Percentiles rank a stretch among this genome's conserved stretches.
phyloP scores from a whole-genome alignment of 2,797 vertebrate species.

The Ctenopoma multispine region DNA sequence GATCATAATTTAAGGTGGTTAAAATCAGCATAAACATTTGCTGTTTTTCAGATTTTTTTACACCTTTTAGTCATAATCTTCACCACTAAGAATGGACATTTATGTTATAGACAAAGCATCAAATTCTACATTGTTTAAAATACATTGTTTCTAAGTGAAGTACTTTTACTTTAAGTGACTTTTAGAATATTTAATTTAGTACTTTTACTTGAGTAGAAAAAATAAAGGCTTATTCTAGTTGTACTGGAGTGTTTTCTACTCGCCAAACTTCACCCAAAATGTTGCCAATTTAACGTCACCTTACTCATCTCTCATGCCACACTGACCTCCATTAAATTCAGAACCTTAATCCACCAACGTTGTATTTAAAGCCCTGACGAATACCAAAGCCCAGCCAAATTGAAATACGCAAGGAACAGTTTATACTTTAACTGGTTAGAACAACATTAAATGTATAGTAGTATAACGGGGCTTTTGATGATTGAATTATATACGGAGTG shows the following conservation, averaged over 20 bases:
- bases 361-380: fast-evolving
- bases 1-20: no score
- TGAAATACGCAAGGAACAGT: fast-evolving
- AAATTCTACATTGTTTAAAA: no score
- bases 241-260: not conserved
- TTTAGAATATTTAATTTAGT: no score
- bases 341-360: not conserved
- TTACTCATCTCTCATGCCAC: not conserved
- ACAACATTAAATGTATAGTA: not conserved
- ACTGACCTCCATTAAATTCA: not conserved
- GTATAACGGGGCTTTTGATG: fast-evolving
- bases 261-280: conserved; percentile 10
- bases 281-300: not conserved
- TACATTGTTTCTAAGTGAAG: no score
- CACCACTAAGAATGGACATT: no score
- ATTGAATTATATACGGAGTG: fast-evolving
- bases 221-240: no score
- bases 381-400: not conserved
- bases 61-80: no score
- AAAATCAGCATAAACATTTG: no score
- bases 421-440: fast-evolving
- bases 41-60: no score
- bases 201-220: no score
- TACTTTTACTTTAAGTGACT: no score
- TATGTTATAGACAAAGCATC: no score